Conservation (phyloP, 2,888 invertebrate species). For the Strigamia maritima region DNA sequence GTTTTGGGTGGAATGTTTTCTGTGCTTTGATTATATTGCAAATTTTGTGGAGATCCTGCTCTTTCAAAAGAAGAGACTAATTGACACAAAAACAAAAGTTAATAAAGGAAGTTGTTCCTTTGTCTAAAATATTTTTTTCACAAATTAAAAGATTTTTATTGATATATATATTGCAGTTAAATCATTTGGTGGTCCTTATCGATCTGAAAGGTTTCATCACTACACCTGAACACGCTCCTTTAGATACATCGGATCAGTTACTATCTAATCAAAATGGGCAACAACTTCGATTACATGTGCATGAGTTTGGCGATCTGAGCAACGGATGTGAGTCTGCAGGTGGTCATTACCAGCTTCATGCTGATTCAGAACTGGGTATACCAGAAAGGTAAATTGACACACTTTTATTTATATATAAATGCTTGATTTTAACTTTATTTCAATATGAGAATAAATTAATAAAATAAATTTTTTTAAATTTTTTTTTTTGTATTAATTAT, state of each 20-base stretch:
- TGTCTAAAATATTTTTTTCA: too few species aligned
- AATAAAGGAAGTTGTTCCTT: too few species aligned
- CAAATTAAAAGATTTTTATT: neutral
- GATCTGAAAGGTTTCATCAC: slow-evolving; percentile 8
- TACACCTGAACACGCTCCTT: neutral
- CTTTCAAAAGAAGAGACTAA: too few species aligned
- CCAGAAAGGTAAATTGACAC: neutral
- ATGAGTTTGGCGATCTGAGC: slow-evolving; percentile 40
- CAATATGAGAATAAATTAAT: too few species aligned
- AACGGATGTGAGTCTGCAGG: slow-evolving; percentile 41
- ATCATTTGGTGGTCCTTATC: neutral
- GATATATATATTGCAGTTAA: neutral
- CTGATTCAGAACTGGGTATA: neutral
- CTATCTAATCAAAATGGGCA: neutral
- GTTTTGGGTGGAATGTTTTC: too few species aligned
- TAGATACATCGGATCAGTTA: neutral
- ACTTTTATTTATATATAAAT: neutral
- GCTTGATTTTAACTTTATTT: too few species aligned
- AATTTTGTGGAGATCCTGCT: too few species aligned
- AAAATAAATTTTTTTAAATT: neutral
- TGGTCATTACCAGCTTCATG: slow-evolving; percentile 37
- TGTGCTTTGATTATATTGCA: too few species aligned
- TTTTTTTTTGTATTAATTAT: neutral
- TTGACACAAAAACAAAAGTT: too few species aligned
- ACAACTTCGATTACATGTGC: slow-evolving; percentile 38